Evolutionary conservation across 2,113 vertebrate species (phyloP), one percentile per base, ranked within the genome.

Genomic region (Rissa tridactyla): DNA sequence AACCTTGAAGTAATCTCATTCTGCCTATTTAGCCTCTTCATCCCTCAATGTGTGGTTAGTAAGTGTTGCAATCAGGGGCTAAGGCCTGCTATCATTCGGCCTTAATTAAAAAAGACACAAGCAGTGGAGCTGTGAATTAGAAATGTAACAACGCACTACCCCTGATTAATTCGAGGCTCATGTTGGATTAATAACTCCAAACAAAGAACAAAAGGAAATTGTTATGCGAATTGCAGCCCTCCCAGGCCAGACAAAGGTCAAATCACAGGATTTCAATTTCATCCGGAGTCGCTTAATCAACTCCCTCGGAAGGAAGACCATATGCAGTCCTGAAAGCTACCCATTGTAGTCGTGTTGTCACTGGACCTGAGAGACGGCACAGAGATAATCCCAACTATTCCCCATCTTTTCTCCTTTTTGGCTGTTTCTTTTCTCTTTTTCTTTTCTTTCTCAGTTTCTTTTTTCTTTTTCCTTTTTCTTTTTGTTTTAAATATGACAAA

Each of bases 31-130:
- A 98, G 98, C 98, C 98, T 98, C 98, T 98, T 98, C 98, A 98
- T 98, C 97, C 97, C 97, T 98, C 98, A 97, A 98, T 97, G 98
- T 98, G 98, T 95, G 98, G 97, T 98, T 97, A 97, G 97, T 96
- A 97, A 98, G 98, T 97, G 97, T 97, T 97, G 97, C 98, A 98
- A 98, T 98, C 98, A 98, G 98, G 97, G 97, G 95, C 96, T 94
- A 94, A 95, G 98, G 98, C 97, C 98, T 98, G 98, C 98, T 98
- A 98, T 98, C 98, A 97, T 97, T 98, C 98, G 98, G 98, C 98
- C 98, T 99, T 99, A 99, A 99, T 99, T 99, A 98, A 98, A 99
- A 99, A 98, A 98, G 99, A 99, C 99, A 96, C 98, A 98, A 98
- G 98, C 98, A 98, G 98, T 95, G 46, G 98, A 98, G 98, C 97